Evolutionary conservation across 1,140 invertebrate genomes (phyloP), one percentile per base, ranked within the genome.

Genomic region (Triops longicaudatus): DNA sequence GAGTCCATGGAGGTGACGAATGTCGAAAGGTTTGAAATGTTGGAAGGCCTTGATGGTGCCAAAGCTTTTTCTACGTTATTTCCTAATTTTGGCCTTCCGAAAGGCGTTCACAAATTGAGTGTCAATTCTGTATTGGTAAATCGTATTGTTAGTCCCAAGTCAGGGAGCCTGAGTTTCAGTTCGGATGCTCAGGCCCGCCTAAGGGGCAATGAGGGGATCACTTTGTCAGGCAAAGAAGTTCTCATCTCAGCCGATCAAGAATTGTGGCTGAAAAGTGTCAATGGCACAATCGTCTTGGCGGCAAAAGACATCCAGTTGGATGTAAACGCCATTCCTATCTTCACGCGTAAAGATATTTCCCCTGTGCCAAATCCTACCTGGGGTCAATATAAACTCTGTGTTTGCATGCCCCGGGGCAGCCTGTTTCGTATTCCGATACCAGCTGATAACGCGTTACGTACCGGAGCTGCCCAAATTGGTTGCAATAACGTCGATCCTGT

Each of bases 401-500:
- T 95, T 1, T 95, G 93, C 81, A 94, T 94, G 92, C 93, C 93
- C 0, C 87, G 90, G 78, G 93, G 93, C 0, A 92, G 91, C 81
- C 82, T 96, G 9, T 96, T 94, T 81, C 87, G 89, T 78, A 87
- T 96, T 4, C 89, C 90, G 0, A 87, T 92, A 3, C 87, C 88
- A 14, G 85, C 81, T 80, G 80, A 84, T 73, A 86, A 85, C 78
- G 86, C 89, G 9, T 88, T 76, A 22, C 76, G 77, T 73, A 77
- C 72, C 26, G 27, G 74, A 14, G 77, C 73, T 28, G 79, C 75
- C 72, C 80, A 79, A 31, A 81, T 81, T 26, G 79, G 79, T 88
- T 83, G 86, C 90, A 28, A 90, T 87, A 78, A 85, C 86, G 82
- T 87, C 84, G 0, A 78, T 75, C 73, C 87, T 31, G 50, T 37